Evolutionary conservation across 2,797 vertebrate genomes (phyloP), one percentile per base, ranked within the genome.

Genomic region (Lacerta viridis): DNA sequence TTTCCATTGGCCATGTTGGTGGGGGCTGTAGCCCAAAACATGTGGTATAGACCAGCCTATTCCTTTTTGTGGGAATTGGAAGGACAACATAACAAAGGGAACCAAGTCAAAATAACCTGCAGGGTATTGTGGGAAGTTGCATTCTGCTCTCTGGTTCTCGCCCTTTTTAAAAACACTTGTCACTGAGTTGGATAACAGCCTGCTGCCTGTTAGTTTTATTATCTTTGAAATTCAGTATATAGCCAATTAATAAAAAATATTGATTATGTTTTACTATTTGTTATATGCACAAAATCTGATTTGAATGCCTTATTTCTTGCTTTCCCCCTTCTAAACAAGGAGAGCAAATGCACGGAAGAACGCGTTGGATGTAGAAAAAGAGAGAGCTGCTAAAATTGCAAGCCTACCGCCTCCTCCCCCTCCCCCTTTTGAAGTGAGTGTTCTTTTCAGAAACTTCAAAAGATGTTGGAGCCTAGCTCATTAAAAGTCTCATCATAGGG

Each of bases 301-400:
- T 93, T 86, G 27, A 85, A 8, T 74, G 20, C 75, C 89, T 93
- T 87, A 91, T 90, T 27, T 3, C 7, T 91, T 23, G 77, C 3
- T 46, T 5, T 85, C 43, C 74, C 27, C 7, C 59, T 74, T 27
- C 20, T 27, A 46, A 81, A 3, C 96, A 93, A 98, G 98, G 93
- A 94, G 91, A 55, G 93, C 96, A 86, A 96, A 97, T 83, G 97
- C 98, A 43, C 98, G 98, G 83, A 98, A 96, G 88, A 98, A 95
- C 87, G 98, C 98, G 1, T 94, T 99, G 36, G 94, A 97, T 89
- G 90, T 97, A 18, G 99, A 99, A 95, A 99, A 97, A 94, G 96
- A 98, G 87, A 97, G 99, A 92, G 97, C 99, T 3, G 96, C 97
- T 4, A 98, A 96, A 94, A 97, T 99, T 83, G 97, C 98, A 68